Evolutionary conservation across 92 coral and sea anemone genomes (phyloP), one percentile per base, ranked within the genome.

Genomic region (Isaurus tuberculatus): DNA sequence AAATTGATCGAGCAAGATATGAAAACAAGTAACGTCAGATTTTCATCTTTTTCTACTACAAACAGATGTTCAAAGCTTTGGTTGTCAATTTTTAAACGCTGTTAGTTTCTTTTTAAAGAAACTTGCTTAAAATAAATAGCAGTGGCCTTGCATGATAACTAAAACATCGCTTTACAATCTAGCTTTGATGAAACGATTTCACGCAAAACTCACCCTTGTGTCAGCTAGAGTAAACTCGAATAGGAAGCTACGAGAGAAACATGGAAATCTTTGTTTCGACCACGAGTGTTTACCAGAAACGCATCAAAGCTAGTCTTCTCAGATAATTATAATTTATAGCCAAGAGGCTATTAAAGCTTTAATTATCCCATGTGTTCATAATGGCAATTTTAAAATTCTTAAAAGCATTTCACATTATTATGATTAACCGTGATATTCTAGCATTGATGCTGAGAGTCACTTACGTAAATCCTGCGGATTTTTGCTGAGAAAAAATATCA

Each of bases 391-490:
- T 11, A 22, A 14, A 70, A 43, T 44, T 43, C 53, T 36, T 37
- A n/a, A 70, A 36, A 34, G 27, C 36, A 25, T 70, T 70, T n/a
- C 36, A 68, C 48, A 16, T 34, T 66, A 66, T 66, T 68, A 17
- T 34, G 11, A 68, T 36, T 23, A 10, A 69, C 48, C 17, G 9
- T 55, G 26, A 30, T 37, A 2, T 13, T 43, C 30, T 8, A 11
- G 7, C 53, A 20, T 51, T 20, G 26, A 70, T 22, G 30, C 19
- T 37, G 51, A 6, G 20, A 17, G 15, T 16, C 2, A 10, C n/a
- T 36, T 70, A 34, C 53, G 53, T 22, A 70, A 70, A 70, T 68
- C 73, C 73, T 68, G 73, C 33, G 73, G 73, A 34, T 68, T 68
- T 68, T 46, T 22, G 15, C 19, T 13, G 46, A 40, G 8, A 40